Conservation (phyloP, 2,888 invertebrate species). For the Drosophila tanythrix region DNA sequence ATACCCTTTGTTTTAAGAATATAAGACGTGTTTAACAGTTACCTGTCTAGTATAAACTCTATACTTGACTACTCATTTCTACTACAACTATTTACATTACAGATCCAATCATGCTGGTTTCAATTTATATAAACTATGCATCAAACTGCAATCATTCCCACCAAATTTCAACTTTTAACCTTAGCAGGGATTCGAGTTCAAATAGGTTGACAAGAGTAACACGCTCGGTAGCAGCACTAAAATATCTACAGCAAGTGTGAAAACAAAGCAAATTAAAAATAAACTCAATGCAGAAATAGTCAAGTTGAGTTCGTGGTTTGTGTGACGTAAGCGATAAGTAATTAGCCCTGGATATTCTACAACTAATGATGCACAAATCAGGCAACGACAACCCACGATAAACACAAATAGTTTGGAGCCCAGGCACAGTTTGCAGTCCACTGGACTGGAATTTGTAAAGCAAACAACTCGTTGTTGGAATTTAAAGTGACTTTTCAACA, state of each 20-base stretch:
- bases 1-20: slow-evolving; percentile 2
- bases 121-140: background rate
- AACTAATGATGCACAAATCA: slow-evolving; percentile 62
- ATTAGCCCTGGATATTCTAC: slow-evolving; percentile 40
- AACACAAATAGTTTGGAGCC: slow-evolving; percentile 7
- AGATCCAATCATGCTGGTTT: background rate
- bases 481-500: slow-evolving; percentile 48
- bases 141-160: background rate
- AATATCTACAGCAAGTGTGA: background rate
- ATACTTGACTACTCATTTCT: background rate
- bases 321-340: slow-evolving; percentile 25
- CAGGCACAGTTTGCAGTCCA: slow-evolving; percentile 9
- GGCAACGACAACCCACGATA: slow-evolving; percentile 26
- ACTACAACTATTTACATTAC: background rate
- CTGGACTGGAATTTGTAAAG: slow-evolving; percentile 32
- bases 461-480: slow-evolving; percentile 46
- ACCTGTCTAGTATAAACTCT: background rate
- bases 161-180: background rate
- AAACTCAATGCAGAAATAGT: slow-evolving; percentile 10
- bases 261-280: slow-evolving; percentile 4
- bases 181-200: background rate
- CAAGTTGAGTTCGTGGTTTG: slow-evolving; percentile 27
- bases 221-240: background rate
- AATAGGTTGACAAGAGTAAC: background rate
- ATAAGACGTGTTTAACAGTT: background rate